Evolutionary conservation across 2,888 invertebrate species (phyloP).

Genomic region (Horisme vitalbata): DNA sequence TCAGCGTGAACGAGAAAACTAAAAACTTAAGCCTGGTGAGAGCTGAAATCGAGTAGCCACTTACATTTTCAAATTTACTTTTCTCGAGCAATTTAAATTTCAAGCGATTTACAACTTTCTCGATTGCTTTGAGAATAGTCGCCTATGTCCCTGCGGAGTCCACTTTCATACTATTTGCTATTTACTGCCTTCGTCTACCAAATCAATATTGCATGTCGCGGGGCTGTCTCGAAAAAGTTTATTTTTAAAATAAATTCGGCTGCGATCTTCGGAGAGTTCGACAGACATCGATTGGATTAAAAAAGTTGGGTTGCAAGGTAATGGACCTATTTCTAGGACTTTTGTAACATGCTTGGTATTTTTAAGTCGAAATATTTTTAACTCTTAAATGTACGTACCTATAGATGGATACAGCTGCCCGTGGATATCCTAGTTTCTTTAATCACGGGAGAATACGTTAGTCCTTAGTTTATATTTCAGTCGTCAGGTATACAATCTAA

Average conservation of each 20-base stretch:
- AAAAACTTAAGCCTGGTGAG: slow-evolving; percentile 13
- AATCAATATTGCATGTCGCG: slow-evolving; percentile 72
- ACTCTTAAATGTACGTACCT: no score
- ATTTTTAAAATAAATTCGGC: slow-evolving; percentile 46
- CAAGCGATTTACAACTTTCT: slow-evolving; percentile 22
- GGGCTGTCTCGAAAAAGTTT: slow-evolving; percentile 55
- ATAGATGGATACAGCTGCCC: no score
- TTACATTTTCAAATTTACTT: slow-evolving; percentile 22
- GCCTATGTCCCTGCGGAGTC: slow-evolving; percentile 57
- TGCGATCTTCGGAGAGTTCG: slow-evolving; percentile 13
- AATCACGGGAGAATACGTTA: no score
- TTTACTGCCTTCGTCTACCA: slow-evolving; percentile 65
- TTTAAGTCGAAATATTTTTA: no score
- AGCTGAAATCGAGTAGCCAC: slow-evolving; percentile 22
- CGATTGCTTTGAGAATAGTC: slow-evolving; percentile 46
- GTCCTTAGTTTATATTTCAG: no score
- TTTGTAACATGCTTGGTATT: no score
- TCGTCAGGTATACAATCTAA: no score
- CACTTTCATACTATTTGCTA: slow-evolving; percentile 66
- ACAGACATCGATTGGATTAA: slow-evolving; percentile 1
- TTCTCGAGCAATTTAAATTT: slow-evolving; percentile 16
- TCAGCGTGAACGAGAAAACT: slow-evolving; percentile 9
- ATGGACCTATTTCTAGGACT: no score
- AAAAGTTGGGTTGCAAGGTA: no score
- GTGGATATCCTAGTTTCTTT: no score